Conservation (phyloP, 2,797 vertebrate genomes). For the Lindbergichthys nudifrons region DNA sequence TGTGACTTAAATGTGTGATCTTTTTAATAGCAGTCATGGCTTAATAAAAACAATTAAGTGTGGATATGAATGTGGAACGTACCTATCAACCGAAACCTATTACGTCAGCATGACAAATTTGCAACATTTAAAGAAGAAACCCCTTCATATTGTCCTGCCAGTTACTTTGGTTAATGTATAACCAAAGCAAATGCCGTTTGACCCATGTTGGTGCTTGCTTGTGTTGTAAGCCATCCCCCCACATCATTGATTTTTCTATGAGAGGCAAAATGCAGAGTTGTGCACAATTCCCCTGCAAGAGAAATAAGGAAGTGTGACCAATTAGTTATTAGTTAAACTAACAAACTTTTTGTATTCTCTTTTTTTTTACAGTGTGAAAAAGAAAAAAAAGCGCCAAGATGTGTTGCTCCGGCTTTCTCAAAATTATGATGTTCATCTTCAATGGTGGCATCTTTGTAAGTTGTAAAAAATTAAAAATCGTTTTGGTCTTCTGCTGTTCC, state of each 20-base stretch:
- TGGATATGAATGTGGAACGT: not conserved
- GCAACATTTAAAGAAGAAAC: slow-evolving; percentile 24
- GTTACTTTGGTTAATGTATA: slow-evolving; percentile 69
- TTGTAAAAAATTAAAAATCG: slow-evolving; percentile 21
- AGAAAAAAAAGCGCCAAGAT: slow-evolving; percentile 68
- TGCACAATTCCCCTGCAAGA: no score
- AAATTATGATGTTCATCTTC: slow-evolving; percentile 86
- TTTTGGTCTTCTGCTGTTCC: not conserved
- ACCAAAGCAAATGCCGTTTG: slow-evolving; percentile 48
- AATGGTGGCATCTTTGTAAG: slow-evolving; percentile 87
- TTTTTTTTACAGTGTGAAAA: slow-evolving; percentile 41
- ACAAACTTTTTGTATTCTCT: slow-evolving; percentile 11
- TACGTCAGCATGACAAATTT: slow-evolving; percentile 15
- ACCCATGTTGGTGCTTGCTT: slow-evolving; percentile 10
- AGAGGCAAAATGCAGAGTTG: slow-evolving; percentile 3
- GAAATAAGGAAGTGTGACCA: not conserved
- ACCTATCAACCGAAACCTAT: slow-evolving; percentile 44
- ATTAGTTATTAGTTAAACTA: slow-evolving; percentile 5
- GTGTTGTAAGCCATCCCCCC: slow-evolving; percentile 1
- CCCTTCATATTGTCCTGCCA: slow-evolving; percentile 13
- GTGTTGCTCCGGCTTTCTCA: slow-evolving; percentile 82
- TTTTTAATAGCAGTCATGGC: not conserved
- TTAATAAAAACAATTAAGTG: not conserved
- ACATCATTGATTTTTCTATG: not conserved
- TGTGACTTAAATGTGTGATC: not conserved